Evolutionary conservation across 2,888 invertebrate species (phyloP), one percentile per base, ranked within the genome.

Genomic region (Dermolepida albohirtum): DNA sequence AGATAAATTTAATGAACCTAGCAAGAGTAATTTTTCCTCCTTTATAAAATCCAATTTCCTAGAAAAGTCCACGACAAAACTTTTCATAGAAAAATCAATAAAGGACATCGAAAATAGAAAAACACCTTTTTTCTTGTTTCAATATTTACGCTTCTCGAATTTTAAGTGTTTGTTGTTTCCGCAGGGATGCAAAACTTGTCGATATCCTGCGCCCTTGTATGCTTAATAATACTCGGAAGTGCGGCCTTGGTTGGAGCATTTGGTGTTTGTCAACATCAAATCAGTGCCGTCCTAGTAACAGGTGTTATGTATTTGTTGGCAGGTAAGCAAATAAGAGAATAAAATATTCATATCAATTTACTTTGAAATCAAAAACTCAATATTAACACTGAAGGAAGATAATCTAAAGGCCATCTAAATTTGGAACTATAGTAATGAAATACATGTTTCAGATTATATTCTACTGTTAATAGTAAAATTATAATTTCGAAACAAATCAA

Each of bases 151-250:
- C 16, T 22, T 49, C 2, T 49, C 11, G n/a, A 11, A 17, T 49
- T 49, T 17, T 49, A 5, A 49, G 22, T 17, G 22, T 49, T 17
- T 8, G 47, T 62, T 62, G 47, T 62, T 65, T 65, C 54, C 52
- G 17, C 54, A 96, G 96, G 96, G 78, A 96, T 97, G 95, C 96
- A 97, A 86, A 97, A 97, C 84, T 86, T 97, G 73, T 96, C 96
- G 67, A 96, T 97, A 83, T 96, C 96, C 10, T 97, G 97, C 83
- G 94, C 95, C 52, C 87, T 97, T 75, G 97, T 97, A 5, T 95
- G 95, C 78, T 87, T 96, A 64, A 96, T 97, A 77, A 91, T 97
- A 68, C 83, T 96, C 72, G 93, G 94, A 55, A 92, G 93, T 74
- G 95, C 96, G 0, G 93, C 95, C 4, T 85, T 96, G 66, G 93